Conservation (phyloP, 1,140 invertebrate genomes). For the Drosophila eugracilis region DNA sequence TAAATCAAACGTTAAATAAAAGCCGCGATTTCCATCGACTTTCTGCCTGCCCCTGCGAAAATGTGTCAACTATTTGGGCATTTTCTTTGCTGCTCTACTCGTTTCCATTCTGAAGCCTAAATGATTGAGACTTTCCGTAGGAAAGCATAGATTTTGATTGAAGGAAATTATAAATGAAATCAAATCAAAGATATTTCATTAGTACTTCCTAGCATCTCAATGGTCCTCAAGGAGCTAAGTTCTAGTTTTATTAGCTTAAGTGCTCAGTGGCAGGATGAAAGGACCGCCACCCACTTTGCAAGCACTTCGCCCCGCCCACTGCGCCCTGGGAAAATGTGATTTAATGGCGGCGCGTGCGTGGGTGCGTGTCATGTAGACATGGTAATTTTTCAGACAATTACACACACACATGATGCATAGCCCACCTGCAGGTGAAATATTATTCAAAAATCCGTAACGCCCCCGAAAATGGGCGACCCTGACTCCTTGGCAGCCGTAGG, state of each 20-base stretch:
- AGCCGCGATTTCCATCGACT: slow-evolving; percentile 63
- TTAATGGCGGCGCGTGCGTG: slow-evolving; percentile 67
- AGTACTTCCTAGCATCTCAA: too few relatives aligned
- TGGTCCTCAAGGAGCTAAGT: neutral
- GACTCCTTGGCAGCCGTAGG: slow-evolving; percentile 51
- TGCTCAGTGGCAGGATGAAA: neutral
- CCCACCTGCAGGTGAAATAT: slow-evolving; percentile 78
- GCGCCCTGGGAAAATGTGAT: slow-evolving; percentile 60
- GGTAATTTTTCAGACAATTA: slow-evolving; percentile 81
- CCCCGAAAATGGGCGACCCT: slow-evolving; percentile 24
- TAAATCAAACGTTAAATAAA: slow-evolving; percentile 77
- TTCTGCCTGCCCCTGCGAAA: slow-evolving; percentile 5
- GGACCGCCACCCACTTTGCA: neutral
- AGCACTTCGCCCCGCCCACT: neutral
- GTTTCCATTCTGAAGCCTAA: too few relatives aligned
- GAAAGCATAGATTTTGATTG: too few relatives aligned
- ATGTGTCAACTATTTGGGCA: slow-evolving; percentile 39
- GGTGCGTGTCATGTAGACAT: slow-evolving; percentile 78
- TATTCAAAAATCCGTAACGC: slow-evolving; percentile 78
- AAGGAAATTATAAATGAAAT: too few relatives aligned
- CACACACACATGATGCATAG: slow-evolving; percentile 68
- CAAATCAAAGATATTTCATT: too few relatives aligned
- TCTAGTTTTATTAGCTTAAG: slow-evolving; percentile 1
- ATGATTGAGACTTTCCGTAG: too few relatives aligned
- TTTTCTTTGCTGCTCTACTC: too few relatives aligned